Evolutionary conservation across 2,888 invertebrate species (phyloP), one percentile per base, ranked within the genome.

Genomic region (Malacosoma neustria): DNA sequence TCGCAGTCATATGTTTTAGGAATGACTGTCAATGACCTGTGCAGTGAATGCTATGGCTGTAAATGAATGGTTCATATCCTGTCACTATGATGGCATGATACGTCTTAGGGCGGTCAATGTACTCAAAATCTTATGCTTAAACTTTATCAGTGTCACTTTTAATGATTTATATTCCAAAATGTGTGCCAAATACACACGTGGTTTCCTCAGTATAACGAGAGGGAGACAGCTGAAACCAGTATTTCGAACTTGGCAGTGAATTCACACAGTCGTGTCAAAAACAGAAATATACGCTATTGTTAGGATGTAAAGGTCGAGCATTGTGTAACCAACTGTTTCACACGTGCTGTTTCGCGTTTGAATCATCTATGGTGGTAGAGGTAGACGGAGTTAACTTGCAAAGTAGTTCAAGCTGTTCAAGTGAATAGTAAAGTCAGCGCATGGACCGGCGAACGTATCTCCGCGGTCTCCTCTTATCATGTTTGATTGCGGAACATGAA

Each of bases 221-320:
- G 56, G 60, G 70, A 71, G 69, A 76, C 54, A 51, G 57, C 56
- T 51, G 58, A 57, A 79, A 77, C 72, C 68, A 69, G 76, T 79
- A 71, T 63, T 69, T 64, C 73, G 75, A 77, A 77, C 80, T 80
- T 82, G 81, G 77, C 77, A 77, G 64, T 75, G 75, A 79, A 77
- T 71, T 71, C 58, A 54, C 49, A 49, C 42, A 30, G 22, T 4
- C 37, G 14, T 32, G 33, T 11, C 6, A 11, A 44, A 29, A 31
- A 36, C 13, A 48, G 58, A 62, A 48, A 35, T 42, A 22, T 15
- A 33, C 50, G 49, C 42, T 51, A 37, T 41, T 48, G 9, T 7
- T 11, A 14, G 4, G 13, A 1, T 4, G 12, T 29, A 48, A 61
- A 53, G 52, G 55, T 51, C 36, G 48, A 40, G 29, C 43, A 30